Evolutionary conservation across 2,113 vertebrate species (phyloP).

Genomic region (Ifrita kowaldi): DNA sequence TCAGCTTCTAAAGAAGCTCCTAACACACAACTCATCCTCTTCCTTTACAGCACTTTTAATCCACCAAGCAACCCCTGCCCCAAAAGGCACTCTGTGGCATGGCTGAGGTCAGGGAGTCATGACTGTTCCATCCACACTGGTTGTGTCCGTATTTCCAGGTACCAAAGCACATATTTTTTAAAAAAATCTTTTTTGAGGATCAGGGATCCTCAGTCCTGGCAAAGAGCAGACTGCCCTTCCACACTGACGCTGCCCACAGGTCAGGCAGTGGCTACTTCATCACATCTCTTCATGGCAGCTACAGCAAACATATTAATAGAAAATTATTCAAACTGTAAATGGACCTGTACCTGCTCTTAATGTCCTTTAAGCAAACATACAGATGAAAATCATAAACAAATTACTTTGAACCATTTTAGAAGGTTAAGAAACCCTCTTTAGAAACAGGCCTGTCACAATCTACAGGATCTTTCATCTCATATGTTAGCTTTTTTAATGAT

Average conservation of each 20-base stretch:
- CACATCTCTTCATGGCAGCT: background rate
- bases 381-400: background rate
- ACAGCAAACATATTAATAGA: background rate
- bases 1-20: background rate
- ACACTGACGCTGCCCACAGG: background rate
- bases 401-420: background rate
- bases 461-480: background rate
- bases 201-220: background rate
- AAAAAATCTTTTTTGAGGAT: background rate
- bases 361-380: background rate
- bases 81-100: accelerated
- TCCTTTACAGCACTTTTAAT: background rate
- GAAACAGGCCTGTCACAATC: background rate
- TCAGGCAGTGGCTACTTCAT: background rate
- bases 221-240: background rate
- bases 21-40: background rate
- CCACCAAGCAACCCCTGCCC: background rate
- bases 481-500: conserved; percentile 5
- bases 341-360: background rate
- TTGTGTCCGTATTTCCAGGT: background rate
- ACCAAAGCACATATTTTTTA: background rate
- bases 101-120: background rate
- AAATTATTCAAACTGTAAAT: background rate
- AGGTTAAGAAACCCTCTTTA: background rate
- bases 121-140: background rate